Evolutionary conservation across 2,888 invertebrate species (phyloP), one percentile per base, ranked within the genome.

Genomic region (Onchidella celtica): DNA sequence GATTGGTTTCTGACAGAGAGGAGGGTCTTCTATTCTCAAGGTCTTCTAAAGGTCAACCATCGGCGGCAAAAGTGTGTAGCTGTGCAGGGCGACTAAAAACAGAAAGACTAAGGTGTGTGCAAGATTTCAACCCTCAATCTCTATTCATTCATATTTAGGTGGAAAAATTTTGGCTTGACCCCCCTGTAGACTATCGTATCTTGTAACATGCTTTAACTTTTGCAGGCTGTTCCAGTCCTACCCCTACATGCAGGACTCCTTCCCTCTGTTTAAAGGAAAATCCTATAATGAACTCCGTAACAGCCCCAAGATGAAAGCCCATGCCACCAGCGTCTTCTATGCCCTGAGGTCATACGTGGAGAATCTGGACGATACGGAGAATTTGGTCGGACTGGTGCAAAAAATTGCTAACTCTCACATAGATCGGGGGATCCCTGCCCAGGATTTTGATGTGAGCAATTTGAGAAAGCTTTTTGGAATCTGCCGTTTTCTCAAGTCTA

Each of bases 301-400:
- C 14, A 94, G 94, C 89, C 93, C 94, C 74, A 94, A 93, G 83
- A 94, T 95, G 84, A 94, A 94, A 81, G 95, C 95, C 3, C 95
- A 95, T 89, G 94, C 94, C 78, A 93, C 93, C 70, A 94, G 93
- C 74, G 93, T 95, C 38, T 92, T 95, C 89, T 93, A 94, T 83
- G 93, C 94, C 11, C 88, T 95, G 68, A 93, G 92, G 77, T 94
- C 93, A 36, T 91, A 95, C 36, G 93, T 95, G 36, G 94, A 94
- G 85, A 94, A 94, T 82, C 89, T 95, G 81, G 93, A 94, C 66
- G 94, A 95, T 88, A 88, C 93, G 3, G 94, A 93, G 61, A 91
- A 93, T 66, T 89, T 95, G 74, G 92, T 93, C 0, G 93, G 94
- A 82, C 93, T 95, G 79, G 93, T 95, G 57, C 85, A 91, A 40